Percentiles rank a stretch among this genome's conserved stretches.
Conservation (phyloP, 2,888 invertebrate species). For the Tipula helvola region DNA sequence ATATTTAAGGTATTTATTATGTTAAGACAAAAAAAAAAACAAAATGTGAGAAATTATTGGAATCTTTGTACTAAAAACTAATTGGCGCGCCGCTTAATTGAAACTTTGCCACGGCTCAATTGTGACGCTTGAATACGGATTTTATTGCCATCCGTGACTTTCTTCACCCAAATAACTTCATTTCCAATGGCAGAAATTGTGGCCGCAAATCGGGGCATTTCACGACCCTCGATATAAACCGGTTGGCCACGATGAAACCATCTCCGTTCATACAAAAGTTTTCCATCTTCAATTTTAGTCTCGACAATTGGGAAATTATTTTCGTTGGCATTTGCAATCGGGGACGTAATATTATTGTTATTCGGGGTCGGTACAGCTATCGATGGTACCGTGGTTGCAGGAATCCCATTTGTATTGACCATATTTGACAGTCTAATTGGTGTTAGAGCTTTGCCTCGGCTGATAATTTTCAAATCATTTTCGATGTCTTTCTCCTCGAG, state of each 20-base stretch:
- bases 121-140: slow-evolving; percentile 74
- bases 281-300: slow-evolving; percentile 88
- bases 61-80: slow-evolving; percentile 29
- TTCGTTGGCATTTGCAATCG: background rate
- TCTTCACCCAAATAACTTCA: slow-evolving; percentile 86
- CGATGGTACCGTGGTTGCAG: slow-evolving; percentile 22
- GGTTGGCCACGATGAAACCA: slow-evolving; percentile 95
- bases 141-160: slow-evolving; percentile 62
- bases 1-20: background rate
- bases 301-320: slow-evolving; percentile 45
- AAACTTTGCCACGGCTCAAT: slow-evolving; percentile 75
- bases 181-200: slow-evolving; percentile 85
- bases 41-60: background rate
- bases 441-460: slow-evolving; percentile 43
- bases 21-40: background rate
- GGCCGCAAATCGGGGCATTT: slow-evolving; percentile 71
- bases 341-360: background rate
- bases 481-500: slow-evolving; percentile 84
- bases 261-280: slow-evolving; percentile 80
- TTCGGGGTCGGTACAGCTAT: slow-evolving; percentile 25
- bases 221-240: slow-evolving; percentile 81
- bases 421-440: slow-evolving; percentile 31
- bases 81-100: slow-evolving; percentile 73
- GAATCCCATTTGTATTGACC: slow-evolving; percentile 25
- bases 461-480: slow-evolving; percentile 69